Base-by-base conservation (phyloP, 1,140 invertebrate species). In the Dendrolimus punctatus region DNA sequence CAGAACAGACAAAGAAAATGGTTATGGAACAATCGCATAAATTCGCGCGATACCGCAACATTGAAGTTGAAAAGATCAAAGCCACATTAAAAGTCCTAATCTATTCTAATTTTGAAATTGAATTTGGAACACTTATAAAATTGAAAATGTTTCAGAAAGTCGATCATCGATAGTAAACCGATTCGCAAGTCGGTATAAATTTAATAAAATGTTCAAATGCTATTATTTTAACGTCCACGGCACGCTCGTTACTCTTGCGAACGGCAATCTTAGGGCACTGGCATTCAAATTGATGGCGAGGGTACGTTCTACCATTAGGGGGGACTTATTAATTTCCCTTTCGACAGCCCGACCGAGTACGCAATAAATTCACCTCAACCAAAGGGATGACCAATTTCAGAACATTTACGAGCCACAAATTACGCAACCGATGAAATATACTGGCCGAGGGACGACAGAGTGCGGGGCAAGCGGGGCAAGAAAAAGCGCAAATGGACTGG, bases 311-410 rank as follows among this genome's bases (percentile, higher is more conserved):
- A 80, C 79, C 83, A 86, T 86, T 86, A 86, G 75, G 77, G 75
- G 74, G 80, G 78, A 73, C 83, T 86, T 86, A 86, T 86, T 86
- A 86, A 86, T 86, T 86, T 73, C 78, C 80, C 80, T 86, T 86
- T 86, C 83, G 83, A 85, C 83, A 86, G 83, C 73, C 83, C 78
- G 75, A 76, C 78, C 83, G 80, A 86, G 77, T 62, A 81, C 77
- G 75, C 76, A 75, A 86, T 86, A 86, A 86, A 86, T 86, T 84
- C 78, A 83, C 80, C 81, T 83, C 80, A 78, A 82, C 80, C 83
- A 83, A 86, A 86, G 81, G 83, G 83, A 86, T 86, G 83, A 86
- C 83, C 83, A 86, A 86, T 86, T 86, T 86, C 80, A 80, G 81
- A 85, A 84, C 83, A 86, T 86, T 86, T 86, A 86, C 83, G 83